Evolutionary conservation across 2,113 vertebrate genomes (phyloP).

Genomic region (Empidonax alnorum): DNA sequence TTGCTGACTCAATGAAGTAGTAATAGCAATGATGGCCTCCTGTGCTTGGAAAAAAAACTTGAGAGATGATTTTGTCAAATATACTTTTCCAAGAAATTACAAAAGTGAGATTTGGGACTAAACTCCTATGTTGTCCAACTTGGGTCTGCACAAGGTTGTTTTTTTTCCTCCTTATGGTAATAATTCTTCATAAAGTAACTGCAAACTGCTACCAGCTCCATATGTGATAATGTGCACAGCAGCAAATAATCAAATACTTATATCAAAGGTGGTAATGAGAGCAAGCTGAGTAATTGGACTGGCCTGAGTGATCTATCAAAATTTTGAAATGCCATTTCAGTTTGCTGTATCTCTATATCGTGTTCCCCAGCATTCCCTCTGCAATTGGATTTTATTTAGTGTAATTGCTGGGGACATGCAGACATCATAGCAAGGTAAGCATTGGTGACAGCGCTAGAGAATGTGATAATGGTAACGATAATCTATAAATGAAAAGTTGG

Average conservation of each 20-base stretch:
- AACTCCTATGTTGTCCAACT: neutral
- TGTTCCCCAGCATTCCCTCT: neutral
- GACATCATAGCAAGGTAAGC: neutral
- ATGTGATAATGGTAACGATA: constrained; percentile 20
- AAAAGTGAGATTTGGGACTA: neutral
- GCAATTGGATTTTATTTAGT: constrained; percentile 19
- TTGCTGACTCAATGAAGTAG: neutral
- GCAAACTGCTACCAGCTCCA: neutral
- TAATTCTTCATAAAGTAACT: neutral
- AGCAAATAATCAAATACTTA: neutral
- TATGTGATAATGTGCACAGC: neutral
- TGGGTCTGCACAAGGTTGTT: neutral
- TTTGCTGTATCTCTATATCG: constrained; percentile 1
- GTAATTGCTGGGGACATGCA: neutral
- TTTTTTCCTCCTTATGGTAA: neutral
- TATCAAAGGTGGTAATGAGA: constrained; percentile 33
- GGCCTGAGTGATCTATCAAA: neutral
- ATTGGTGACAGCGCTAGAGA: constrained; percentile 25
- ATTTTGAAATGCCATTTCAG: constrained; percentile 12
- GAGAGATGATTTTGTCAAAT: neutral
- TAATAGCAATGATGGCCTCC: neutral
- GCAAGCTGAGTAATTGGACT: constrained; percentile 2
- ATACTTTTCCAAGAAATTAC: neutral
- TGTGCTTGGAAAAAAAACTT: neutral
- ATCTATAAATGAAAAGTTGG: neutral